Evolutionary conservation across 2,888 invertebrate genomes (phyloP).

Genomic region (Limnephilus auricula): DNA sequence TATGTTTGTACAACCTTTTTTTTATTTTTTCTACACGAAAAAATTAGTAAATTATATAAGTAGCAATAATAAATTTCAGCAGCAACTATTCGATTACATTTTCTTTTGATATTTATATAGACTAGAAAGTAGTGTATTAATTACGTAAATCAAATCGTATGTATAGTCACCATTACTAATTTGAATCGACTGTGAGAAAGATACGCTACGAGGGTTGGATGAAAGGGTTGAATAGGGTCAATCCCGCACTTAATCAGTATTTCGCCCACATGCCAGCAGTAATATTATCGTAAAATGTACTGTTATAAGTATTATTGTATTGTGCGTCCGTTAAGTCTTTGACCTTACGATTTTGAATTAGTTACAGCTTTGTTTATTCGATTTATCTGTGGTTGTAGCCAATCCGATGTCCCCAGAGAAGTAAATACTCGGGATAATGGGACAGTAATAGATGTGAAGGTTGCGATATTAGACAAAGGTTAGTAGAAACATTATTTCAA

Average conservation of each 20-base stretch:
- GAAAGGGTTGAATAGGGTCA: constrained; percentile 11
- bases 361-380: neutral
- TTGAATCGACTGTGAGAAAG: constrained; percentile 6
- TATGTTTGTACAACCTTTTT: too few species aligned
- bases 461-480: neutral
- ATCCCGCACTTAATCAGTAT: constrained; percentile 25
- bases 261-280: constrained; percentile 16
- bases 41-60: neutral
- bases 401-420: neutral
- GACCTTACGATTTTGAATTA: neutral
- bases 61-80: neutral
- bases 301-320: neutral
- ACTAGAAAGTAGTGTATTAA: neutral
- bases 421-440: neutral
- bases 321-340: neutral
- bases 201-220: neutral
- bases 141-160: neutral
- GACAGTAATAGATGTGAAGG: neutral
- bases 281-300: neutral
- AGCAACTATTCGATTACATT: neutral
- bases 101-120: neutral
- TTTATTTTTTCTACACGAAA: too few species aligned
- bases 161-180: constrained; percentile 5
- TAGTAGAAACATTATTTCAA: neutral
- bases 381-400: neutral